Percentiles rank a stretch among this genome's conserved stretches.
These are phyloP conservation scores for Meganola albula DNA, from an alignment of 2,888 invertebrate species.

Conservation along the genomic window DNA sequence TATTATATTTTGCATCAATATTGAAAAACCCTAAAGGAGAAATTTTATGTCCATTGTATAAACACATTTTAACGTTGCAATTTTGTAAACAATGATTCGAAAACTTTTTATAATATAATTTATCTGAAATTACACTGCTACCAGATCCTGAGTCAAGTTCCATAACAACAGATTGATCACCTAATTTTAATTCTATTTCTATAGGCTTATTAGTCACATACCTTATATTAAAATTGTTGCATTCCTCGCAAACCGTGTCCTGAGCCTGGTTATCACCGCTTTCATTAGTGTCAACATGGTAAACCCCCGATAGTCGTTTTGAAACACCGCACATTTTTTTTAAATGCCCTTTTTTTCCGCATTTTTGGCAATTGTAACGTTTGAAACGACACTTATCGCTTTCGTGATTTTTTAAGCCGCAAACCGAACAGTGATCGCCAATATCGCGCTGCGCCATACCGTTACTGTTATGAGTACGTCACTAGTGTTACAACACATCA, in stretches of 20 bases:
- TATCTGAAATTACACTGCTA: background rate
- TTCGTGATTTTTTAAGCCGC: background rate
- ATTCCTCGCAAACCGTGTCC: background rate
- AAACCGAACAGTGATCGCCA: background rate
- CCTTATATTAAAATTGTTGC: slow-evolving; percentile 6
- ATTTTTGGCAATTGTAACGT: slow-evolving; percentile 18
- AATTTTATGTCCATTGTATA: no score
- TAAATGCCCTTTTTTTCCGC: slow-evolving; percentile 21
- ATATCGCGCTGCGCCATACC: no score
- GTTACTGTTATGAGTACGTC: background rate
- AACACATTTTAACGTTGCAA: no score
- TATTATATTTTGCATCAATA: no score
- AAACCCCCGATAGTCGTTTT: background rate
- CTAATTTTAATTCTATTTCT: background rate
- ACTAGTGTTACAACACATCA: no score
- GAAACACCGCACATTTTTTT: slow-evolving; percentile 6
- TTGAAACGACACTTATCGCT: slow-evolving; percentile 17
- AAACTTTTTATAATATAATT: background rate
- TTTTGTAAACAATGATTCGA: background rate
- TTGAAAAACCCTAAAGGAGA: no score
- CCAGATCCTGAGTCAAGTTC: slow-evolving; percentile 1
- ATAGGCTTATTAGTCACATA: background rate
- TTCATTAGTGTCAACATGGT: background rate
- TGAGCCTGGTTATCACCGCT: background rate
- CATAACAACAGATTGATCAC: background rate